Conservation (phyloP, 1,140 invertebrate genomes). For the Aphelinus certus region DNA sequence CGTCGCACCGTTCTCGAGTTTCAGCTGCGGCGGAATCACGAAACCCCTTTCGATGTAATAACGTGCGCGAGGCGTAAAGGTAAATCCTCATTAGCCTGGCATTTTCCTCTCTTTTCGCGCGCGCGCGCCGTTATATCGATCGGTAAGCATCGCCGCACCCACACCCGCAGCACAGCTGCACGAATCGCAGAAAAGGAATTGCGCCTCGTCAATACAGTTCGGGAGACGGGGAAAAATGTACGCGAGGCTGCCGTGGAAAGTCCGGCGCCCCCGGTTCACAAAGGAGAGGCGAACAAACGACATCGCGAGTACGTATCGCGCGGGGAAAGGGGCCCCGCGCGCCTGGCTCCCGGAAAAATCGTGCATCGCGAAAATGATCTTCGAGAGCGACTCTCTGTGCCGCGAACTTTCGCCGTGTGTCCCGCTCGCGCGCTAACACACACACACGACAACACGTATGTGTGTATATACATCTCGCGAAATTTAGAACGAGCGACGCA, state of each 20-base stretch:
- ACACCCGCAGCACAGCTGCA: too few species aligned
- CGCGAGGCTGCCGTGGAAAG: background rate
- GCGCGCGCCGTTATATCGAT: too few species aligned
- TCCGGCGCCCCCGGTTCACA: background rate
- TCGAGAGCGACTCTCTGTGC: background rate
- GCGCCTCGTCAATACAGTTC: too few species aligned
- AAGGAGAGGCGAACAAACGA: background rate
- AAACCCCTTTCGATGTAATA: too few species aligned
- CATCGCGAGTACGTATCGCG: background rate
- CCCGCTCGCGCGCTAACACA: background rate
- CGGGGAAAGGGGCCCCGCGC: background rate
- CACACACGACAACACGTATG: background rate
- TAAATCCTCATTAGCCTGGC: too few species aligned
- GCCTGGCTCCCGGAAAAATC: constrained; percentile 7
- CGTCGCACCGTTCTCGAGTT: too few species aligned
- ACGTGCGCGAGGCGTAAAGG: too few species aligned
- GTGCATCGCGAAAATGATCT: background rate
- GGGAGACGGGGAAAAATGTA: background rate
- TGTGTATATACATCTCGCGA: background rate
- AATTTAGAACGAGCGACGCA: background rate
- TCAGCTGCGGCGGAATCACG: too few species aligned
- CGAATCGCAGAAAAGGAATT: too few species aligned
- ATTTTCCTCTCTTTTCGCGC: too few species aligned
- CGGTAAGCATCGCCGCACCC: too few species aligned
- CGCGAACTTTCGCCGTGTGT: constrained; percentile 11